phyloP scores from a whole-genome alignment of 2,888 invertebrate genomes.

The Drosophila vallismaia region DNA sequence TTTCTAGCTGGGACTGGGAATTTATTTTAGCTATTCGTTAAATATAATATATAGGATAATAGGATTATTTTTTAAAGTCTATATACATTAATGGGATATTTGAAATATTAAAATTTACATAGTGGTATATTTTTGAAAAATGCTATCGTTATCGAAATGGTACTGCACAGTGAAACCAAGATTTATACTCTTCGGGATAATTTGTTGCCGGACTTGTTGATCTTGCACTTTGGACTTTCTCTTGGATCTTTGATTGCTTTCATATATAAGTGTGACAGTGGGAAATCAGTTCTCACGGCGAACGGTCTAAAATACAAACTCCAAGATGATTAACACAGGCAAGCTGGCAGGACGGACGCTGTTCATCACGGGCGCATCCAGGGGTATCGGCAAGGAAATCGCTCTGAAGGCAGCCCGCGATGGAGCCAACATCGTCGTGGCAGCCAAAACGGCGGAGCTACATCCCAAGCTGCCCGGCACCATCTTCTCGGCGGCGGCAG shows the following conservation, averaged over 20 bases:
- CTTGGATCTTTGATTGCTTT: slow-evolving; percentile 34
- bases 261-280: slow-evolving; percentile 39
- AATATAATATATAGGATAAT: no score
- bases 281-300: slow-evolving; percentile 11
- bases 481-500: slow-evolving; percentile 93
- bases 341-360: slow-evolving; percentile 93
- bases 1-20: no score
- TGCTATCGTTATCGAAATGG: no score
- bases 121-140: no score
- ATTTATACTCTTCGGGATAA: slow-evolving; percentile 83
- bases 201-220: slow-evolving; percentile 85
- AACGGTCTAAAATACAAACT: slow-evolving; percentile 37
- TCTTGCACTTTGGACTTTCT: slow-evolving; percentile 79
- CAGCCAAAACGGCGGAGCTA: slow-evolving; percentile 93
- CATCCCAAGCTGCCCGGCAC: slow-evolving; percentile 89
- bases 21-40: no score
- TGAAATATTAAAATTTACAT: no score
- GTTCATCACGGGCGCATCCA: slow-evolving; percentile 97
- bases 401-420: slow-evolving; percentile 95
- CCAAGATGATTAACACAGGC: slow-evolving; percentile 78
- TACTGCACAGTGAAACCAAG: not conserved
- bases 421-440: slow-evolving; percentile 94
- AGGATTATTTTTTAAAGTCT: no score
- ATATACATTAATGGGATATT: no score
- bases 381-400: slow-evolving; percentile 97